A percentile compares a stretch with the other conserved stretches of the same genome.
Evolutionary conservation across 2,113 vertebrate species (phyloP).

Genomic region (Ciconia maguari): DNA sequence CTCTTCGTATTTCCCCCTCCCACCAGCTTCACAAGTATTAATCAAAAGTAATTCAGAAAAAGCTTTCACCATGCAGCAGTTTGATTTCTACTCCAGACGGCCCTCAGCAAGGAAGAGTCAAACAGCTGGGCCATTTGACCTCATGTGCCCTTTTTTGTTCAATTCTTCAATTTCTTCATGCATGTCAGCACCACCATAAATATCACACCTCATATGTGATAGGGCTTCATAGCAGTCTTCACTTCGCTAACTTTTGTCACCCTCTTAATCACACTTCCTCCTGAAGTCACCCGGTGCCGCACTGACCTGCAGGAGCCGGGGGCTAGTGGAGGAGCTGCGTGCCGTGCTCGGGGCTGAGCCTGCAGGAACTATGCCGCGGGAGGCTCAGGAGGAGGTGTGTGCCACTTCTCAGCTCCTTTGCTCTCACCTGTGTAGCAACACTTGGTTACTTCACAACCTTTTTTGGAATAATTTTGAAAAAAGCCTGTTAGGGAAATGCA

Average conservation of each 20-base stretch:
- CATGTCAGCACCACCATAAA: neutral
- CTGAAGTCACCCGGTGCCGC: neutral
- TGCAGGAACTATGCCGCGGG: fast-evolving
- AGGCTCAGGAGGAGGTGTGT: fast-evolving
- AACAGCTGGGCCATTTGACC: neutral
- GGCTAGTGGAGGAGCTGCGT: neutral
- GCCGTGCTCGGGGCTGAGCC: fast-evolving
- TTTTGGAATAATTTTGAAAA: neutral
- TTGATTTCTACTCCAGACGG: neutral
- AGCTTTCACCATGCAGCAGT: neutral
- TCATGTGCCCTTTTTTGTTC: neutral
- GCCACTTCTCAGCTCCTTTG: neutral
- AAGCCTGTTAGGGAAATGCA: neutral
- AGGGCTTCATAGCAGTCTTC: neutral
- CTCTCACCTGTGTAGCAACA: neutral
- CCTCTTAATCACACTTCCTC: neutral
- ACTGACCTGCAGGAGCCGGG: neutral
- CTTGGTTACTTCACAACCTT: neutral
- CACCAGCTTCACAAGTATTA: neutral
- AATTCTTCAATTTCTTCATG: neutral
- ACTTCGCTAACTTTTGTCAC: neutral
- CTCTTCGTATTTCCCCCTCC: neutral
- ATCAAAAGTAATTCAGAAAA: neutral
- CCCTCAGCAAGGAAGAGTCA: neutral
- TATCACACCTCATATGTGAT: neutral